Conservation (phyloP, 1,140 invertebrate genomes). For the Bombus sibiricus region DNA sequence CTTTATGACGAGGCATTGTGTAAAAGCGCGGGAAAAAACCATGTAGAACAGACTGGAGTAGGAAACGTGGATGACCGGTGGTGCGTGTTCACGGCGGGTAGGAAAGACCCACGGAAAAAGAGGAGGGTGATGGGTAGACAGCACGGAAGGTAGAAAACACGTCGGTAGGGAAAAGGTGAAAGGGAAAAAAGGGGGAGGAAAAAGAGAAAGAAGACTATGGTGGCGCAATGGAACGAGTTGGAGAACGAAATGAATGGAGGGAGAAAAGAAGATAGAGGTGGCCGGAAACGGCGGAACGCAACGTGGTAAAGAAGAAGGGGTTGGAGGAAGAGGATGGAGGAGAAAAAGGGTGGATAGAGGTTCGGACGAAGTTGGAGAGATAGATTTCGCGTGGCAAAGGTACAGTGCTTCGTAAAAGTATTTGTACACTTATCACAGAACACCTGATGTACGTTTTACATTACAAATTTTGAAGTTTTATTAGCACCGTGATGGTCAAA, state of each 20-base stretch:
- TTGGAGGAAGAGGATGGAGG: not conserved
- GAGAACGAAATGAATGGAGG: conserved; percentile 16
- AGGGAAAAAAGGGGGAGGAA: not conserved
- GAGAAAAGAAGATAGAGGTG: conserved; percentile 28
- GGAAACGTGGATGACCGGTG: conserved; percentile 5
- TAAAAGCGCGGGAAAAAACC: not conserved
- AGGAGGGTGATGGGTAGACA: not conserved
- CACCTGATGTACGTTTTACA: not conserved
- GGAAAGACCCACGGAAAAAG: not conserved
- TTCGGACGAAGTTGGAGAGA: conserved; percentile 29
- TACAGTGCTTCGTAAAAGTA: not conserved
- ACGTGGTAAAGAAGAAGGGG: too few species aligned
- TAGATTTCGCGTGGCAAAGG: conserved; percentile 26
- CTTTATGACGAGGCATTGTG: conserved; percentile 42
- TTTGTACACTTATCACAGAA: not conserved
- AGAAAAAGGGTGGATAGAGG: not conserved
- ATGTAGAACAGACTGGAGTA: conserved; percentile 21
- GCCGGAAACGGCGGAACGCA: conserved; percentile 26
- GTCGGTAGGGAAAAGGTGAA: not conserved
- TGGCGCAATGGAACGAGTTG: conserved; percentile 32
- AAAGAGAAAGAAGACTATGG: conserved; percentile 30
- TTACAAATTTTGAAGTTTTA: not conserved
- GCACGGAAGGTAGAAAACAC: not conserved
- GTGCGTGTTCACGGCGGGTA: not conserved
- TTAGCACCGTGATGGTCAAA: too few species aligned